Evolutionary conservation across 2,888 invertebrate species (phyloP).

Genomic region (Acleris cristana): DNA sequence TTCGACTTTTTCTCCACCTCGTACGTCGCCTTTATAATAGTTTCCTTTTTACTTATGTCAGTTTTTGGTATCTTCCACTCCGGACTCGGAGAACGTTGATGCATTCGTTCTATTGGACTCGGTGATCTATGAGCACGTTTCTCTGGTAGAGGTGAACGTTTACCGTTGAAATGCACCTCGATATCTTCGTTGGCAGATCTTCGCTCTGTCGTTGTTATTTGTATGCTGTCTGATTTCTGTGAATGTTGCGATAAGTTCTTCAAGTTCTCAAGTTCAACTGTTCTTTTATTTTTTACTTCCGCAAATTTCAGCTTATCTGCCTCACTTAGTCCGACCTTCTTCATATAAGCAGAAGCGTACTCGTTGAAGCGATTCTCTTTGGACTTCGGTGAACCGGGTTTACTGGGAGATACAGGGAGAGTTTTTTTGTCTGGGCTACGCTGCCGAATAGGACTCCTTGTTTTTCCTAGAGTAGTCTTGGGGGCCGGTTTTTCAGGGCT

Average conservation of each 20-base stretch:
- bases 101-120: slow-evolving; percentile 50
- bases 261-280: slow-evolving; percentile 52
- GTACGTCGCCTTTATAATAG: slow-evolving; percentile 62
- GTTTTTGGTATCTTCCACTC: slow-evolving; percentile 54
- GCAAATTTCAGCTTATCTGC: slow-evolving; percentile 60
- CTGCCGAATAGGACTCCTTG: slow-evolving; percentile 62
- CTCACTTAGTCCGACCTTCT: slow-evolving; percentile 72
- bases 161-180: slow-evolving; percentile 64
- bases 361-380: slow-evolving; percentile 74
- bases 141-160: slow-evolving; percentile 66
- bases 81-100: slow-evolving; percentile 65
- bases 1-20: slow-evolving; percentile 65
- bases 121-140: slow-evolving; percentile 50
- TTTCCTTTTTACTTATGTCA: slow-evolving; percentile 61
- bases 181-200: slow-evolving; percentile 65
- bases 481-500: slow-evolving; percentile 63
- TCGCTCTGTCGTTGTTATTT: slow-evolving; percentile 56
- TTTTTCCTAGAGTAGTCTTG: slow-evolving; percentile 51
- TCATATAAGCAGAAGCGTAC: slow-evolving; percentile 79
- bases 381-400: slow-evolving; percentile 58
- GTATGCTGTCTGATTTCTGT: slow-evolving; percentile 50
- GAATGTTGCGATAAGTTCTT: slow-evolving; percentile 38
- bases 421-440: slow-evolving; percentile 72
- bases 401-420: slow-evolving; percentile 67
- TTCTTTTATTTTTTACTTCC: slow-evolving; percentile 56